Evolutionary conservation across 2,113 vertebrate species (phyloP), one percentile per base, ranked within the genome.

Genomic region (Embiotoca jacksoni): DNA sequence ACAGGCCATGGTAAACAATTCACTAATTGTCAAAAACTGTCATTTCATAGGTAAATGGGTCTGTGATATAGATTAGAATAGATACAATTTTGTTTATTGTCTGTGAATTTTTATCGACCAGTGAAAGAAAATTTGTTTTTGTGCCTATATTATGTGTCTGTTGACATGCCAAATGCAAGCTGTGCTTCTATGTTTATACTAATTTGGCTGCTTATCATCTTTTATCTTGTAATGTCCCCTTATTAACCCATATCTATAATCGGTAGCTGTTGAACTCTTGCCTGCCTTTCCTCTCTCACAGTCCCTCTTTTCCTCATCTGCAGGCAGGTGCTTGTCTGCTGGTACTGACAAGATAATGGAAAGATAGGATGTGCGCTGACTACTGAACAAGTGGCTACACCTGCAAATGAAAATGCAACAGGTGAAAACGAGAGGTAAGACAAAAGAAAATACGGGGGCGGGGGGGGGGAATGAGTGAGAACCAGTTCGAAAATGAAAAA

Each of bases 331-430:
- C 58, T 83, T 59, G 64, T 83, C 70, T 64, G 52, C 58, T 55
- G 76, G 11, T 44, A 55, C 85, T 65, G 72, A 88, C 84, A 87
- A 83, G 79, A 74, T 88, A 88, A 92, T 84, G 78, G 72, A 86
- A 86, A 74, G 65, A 72, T 70, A 71, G 49, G 66, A 76, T 82
- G 82, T 66, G 75, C 7, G 14, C 52, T n/a, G 90, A 86, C 57
- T 91, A 7, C 89, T 44, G 37, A 90, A 54, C 66, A 61, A 64
- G 32, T 35, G 47, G 67, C 73, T 68, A 39, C 61, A 69, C 67
- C 57, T 56, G 63, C 60, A 72, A 77, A 78, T 46, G 47, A 57
- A 82, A 78, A 82, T 3, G 10, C 14, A 57, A 32, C 44, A 56
- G 36, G 41, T 60, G 30, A 65, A 59, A 61, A 72, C 52, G 16